Percentiles rank a stretch among this genome's conserved stretches.
These are phyloP conservation scores for Troilus luridus DNA, from an alignment of 2,888 invertebrate genomes.

Conservation along the genomic window DNA sequence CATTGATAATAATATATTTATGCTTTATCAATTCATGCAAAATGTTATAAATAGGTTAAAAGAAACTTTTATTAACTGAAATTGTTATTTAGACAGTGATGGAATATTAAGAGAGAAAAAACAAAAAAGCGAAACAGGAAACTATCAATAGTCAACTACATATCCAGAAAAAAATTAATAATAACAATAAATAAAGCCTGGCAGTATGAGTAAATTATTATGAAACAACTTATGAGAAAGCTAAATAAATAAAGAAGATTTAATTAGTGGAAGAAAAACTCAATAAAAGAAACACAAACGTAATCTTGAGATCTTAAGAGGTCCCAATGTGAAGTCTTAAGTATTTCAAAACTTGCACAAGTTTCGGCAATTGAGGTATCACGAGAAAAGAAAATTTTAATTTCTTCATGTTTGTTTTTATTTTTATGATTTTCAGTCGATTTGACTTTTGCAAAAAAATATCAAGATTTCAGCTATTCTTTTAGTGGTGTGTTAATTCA, in stretches of 20 bases:
- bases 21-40: too few species aligned
- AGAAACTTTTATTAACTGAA: too few species aligned
- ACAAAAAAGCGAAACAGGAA: not conserved
- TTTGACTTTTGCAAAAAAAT: too few species aligned
- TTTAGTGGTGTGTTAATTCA: too few species aligned
- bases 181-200: not conserved
- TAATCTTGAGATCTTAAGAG: not conserved
- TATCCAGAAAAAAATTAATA: not conserved
- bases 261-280: not conserved
- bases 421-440: too few species aligned
- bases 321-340: not conserved
- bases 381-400: too few species aligned
- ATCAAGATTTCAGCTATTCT: too few species aligned
- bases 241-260: not conserved
- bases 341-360: not conserved
- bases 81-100: too few species aligned
- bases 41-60: not conserved
- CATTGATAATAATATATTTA: not conserved
- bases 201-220: not conserved
- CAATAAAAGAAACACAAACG: not conserved
- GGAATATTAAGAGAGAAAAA: not conserved
- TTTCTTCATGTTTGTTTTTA: too few species aligned
- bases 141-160: not conserved
- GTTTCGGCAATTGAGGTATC: not conserved
- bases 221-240: not conserved